These are phyloP conservation scores for Dascyllus trimaculatus DNA, from an alignment of 2,113 vertebrate genomes.

Conservation along the genomic window DNA sequence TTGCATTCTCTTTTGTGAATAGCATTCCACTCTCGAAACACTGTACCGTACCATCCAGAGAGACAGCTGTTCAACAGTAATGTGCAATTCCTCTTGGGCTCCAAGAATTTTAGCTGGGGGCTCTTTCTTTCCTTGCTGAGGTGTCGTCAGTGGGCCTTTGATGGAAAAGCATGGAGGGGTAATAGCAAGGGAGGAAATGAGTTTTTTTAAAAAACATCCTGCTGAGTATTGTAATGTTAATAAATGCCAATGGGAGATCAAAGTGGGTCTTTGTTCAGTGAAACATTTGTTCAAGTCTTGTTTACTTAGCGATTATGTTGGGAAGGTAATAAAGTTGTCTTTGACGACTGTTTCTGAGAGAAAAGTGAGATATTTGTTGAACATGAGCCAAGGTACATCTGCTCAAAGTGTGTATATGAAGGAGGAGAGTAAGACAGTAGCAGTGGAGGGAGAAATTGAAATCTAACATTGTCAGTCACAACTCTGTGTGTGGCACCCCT, in stretches of 20 bases:
- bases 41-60: conserved; percentile 15
- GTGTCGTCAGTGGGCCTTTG: conserved; percentile 44
- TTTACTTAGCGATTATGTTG: conserved; percentile 18
- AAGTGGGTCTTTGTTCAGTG: conserved; percentile 45
- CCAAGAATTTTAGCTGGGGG: conserved; percentile 27
- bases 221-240: conserved; percentile 37
- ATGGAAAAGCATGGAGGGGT: conserved; percentile 31
- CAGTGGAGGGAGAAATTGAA: conserved; percentile 37
- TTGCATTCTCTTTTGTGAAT: conserved; percentile 16
- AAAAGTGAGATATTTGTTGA: background rate
- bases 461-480: conserved; percentile 38
- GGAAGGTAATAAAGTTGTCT: conserved; percentile 1
- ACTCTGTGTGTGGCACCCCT: conserved; percentile 40
- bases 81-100: conserved; percentile 34
- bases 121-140: conserved; percentile 36
- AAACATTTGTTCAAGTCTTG: conserved; percentile 44
- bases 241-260: conserved; percentile 39
- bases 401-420: conserved; percentile 17
- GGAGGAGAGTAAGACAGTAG: conserved; percentile 12
- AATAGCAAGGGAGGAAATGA: conserved; percentile 33
- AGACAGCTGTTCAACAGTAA: conserved; percentile 22
- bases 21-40: conserved; percentile 7
- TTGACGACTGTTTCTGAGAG: conserved; percentile 12
- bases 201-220: conserved; percentile 9
- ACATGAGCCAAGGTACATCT: background rate